Evolutionary conservation across 1,140 invertebrate genomes (phyloP).

Genomic region (Tenebrio molitor): DNA sequence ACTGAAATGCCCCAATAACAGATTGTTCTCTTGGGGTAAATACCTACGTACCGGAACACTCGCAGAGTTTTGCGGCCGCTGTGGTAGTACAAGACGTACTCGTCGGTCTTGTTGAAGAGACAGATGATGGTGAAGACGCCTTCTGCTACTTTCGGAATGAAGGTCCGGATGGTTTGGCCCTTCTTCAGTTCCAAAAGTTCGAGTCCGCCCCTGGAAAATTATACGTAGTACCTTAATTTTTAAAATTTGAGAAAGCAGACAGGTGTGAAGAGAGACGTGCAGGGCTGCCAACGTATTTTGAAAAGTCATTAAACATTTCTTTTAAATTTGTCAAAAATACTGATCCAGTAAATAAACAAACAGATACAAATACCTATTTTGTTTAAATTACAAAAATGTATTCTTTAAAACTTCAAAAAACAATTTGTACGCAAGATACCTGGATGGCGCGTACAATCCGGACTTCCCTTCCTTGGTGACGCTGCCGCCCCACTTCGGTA

Average conservation of each 20-base stretch:
- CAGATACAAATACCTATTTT: no score
- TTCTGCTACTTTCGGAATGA: slow-evolving; percentile 94
- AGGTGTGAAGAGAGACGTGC: no score
- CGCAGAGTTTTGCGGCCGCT: slow-evolving; percentile 93
- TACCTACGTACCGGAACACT: slow-evolving; percentile 85
- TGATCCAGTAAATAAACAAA: no score
- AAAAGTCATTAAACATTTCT: no score
- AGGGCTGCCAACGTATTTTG: no score
- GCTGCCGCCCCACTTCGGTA: slow-evolving; percentile 87
- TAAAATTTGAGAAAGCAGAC: no score
- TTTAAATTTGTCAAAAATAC: slow-evolving; percentile 9
- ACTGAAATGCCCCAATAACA: slow-evolving; percentile 66
- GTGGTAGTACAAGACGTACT: slow-evolving; percentile 98
- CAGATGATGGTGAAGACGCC: slow-evolving; percentile 97
- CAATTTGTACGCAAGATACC: slow-evolving; percentile 64
- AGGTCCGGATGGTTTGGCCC: slow-evolving; percentile 84
- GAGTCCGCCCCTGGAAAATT: slow-evolving; percentile 82
- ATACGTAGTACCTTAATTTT: no score
- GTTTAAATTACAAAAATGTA: no score
- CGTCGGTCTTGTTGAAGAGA: slow-evolving; percentile 93
- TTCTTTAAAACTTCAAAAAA: no score
- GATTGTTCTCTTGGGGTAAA: slow-evolving; percentile 17
- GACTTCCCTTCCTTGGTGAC: slow-evolving; percentile 90
- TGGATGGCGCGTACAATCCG: slow-evolving; percentile 91
- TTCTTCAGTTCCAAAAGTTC: slow-evolving; percentile 91